phyloP scores from a whole-genome alignment of 1,140 invertebrate genomes.

The Hycleus cichorii region DNA sequence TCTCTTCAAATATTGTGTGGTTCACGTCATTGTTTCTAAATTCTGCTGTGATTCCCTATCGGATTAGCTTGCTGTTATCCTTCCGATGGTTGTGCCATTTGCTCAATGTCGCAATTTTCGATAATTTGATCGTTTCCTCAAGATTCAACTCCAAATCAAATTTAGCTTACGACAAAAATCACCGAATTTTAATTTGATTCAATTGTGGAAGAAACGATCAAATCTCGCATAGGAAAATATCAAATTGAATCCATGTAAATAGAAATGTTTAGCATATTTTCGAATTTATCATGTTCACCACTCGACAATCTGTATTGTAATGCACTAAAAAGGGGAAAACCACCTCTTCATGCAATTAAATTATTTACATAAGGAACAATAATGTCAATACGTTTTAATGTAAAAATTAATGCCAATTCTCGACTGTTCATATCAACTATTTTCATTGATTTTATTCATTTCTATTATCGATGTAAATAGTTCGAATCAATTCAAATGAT shows the following conservation, averaged over 20 bases:
- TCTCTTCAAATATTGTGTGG: not conserved
- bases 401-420: constrained; percentile 15
- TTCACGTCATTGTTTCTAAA: not conserved
- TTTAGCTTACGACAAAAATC: too few species aligned
- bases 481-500: constrained; percentile 11
- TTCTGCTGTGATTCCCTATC: constrained; percentile 25
- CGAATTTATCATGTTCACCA: constrained; percentile 8
- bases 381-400: constrained; percentile 23
- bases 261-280: constrained; percentile 8
- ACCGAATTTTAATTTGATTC: not conserved
- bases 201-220: not conserved
- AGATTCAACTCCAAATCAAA: too few species aligned
- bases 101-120: constrained; percentile 23
- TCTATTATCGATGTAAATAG: constrained; percentile 21
- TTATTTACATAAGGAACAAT: too few species aligned
- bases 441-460: constrained; percentile 8
- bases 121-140: too few species aligned
- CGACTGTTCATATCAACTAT: constrained; percentile 21
- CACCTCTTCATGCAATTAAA: too few species aligned
- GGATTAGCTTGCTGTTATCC: constrained; percentile 23
- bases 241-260: constrained; percentile 4
- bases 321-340: not conserved
- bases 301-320: constrained; percentile 19
- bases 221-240: not conserved
- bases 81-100: constrained; percentile 33